Evolutionary conservation across 2,888 invertebrate genomes (phyloP).

Genomic region (Drosophila hamatofila): DNA sequence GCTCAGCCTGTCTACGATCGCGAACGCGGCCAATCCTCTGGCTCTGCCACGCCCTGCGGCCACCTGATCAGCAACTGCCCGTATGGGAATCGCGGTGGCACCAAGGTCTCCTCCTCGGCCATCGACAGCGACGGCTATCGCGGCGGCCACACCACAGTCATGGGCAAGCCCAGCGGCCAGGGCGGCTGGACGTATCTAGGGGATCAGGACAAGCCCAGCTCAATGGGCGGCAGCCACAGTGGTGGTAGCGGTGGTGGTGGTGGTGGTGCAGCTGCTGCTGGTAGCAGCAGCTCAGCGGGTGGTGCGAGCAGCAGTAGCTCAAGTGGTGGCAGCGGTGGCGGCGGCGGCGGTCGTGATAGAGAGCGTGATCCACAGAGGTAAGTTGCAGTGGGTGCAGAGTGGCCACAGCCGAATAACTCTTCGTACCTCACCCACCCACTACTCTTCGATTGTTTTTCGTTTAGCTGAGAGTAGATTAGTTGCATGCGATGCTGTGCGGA

Average conservation of each 20-base stretch:
- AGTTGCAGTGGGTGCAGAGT: slow-evolving; percentile 75
- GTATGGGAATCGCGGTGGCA: slow-evolving; percentile 61
- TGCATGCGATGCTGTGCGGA: slow-evolving; percentile 39
- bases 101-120: slow-evolving; percentile 74
- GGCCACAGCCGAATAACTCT: slow-evolving; percentile 14
- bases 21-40: slow-evolving; percentile 37
- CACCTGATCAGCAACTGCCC: slow-evolving; percentile 70
- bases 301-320: slow-evolving; percentile 44
- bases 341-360: slow-evolving; percentile 57
- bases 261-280: slow-evolving; percentile 50
- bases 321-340: slow-evolving; percentile 39
- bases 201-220: slow-evolving; percentile 72
- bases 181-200: slow-evolving; percentile 78
- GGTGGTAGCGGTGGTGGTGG: slow-evolving; percentile 48
- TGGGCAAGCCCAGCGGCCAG: slow-evolving; percentile 49
- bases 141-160: slow-evolving; percentile 63
- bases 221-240: slow-evolving; percentile 42
- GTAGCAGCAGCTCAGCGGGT: slow-evolving; percentile 45
- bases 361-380: slow-evolving; percentile 71
- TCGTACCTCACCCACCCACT: slow-evolving; percentile 3
- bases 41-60: slow-evolving; percentile 66
- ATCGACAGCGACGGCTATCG: slow-evolving; percentile 72
- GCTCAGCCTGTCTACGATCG: slow-evolving; percentile 54
- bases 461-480: slow-evolving; percentile 2
- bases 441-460: not conserved